Evolutionary conservation across 2,888 invertebrate genomes (phyloP), one percentile per base, ranked within the genome.

Genomic region (Drosophila kambysellisi): DNA sequence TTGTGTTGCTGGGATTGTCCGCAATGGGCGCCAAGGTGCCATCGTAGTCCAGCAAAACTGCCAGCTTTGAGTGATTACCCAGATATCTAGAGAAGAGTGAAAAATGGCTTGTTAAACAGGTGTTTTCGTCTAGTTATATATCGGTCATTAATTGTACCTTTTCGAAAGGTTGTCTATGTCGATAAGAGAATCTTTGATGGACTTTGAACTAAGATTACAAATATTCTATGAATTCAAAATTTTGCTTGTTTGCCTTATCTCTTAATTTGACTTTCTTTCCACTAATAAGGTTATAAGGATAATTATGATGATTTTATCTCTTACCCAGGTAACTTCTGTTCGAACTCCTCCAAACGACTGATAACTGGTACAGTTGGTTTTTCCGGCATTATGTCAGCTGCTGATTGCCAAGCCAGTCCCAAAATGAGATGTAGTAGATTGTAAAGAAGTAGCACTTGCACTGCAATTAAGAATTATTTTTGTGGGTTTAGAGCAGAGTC

Each of bases 21-120:
- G 95, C 95, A 57, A 96, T 95, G 3, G 96, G 95, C 0, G 96
- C 96, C 77, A 96, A 91, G 6, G 96, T 96, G 54, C 96, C 96
- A 92, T 96, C 96, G 85, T 96, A 96, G 91, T 96, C 96, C 82
- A 96, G 92, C 2, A 96, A 92, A 3, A 96, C 92, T 0, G 96
- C 96, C 82, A 96, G 91, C 88, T 95, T 95, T 82, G 95, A 94
- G 30, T 94, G 94, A 51, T 94, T 93, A 61, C 95, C 95, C 79
- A 96, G 65, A 39, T 86, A 93, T 33, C 93, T 93, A 46, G 1
- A 66, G 8, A n/a, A 6, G 4, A 8, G 1, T 46, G 15, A 20
- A 25, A 6, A 46, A 8, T n/a, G 4, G 2, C 17, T n/a, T 41
- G 4, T 9, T 39, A 17, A 39, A 15, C 37, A 15, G 37, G 15